Conservation (phyloP, 2,113 vertebrate genomes). For the Oncorhynchus mykiss region DNA sequence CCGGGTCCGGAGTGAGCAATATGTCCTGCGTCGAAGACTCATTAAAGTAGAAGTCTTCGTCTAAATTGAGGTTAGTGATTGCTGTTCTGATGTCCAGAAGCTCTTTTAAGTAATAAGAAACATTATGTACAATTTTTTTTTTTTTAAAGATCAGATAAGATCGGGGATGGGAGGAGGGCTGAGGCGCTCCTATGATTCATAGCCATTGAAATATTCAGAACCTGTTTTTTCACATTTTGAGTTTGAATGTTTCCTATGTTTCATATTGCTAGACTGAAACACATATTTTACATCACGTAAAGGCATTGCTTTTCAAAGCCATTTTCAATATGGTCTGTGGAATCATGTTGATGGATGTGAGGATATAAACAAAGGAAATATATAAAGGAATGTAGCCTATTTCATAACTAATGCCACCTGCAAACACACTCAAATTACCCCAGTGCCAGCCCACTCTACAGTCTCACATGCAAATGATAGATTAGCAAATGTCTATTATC, state of each 20-base stretch:
- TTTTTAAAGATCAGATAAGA: conserved; percentile 11
- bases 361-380: conserved; percentile 10
- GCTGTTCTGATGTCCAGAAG: too few relatives aligned
- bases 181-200: conserved; percentile 24
- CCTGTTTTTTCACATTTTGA: conserved; percentile 20
- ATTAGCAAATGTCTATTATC: conserved; percentile 17
- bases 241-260: conserved; percentile 6
- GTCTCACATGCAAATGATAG: conserved; percentile 31
- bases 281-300: not conserved
- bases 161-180: not conserved
- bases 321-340: not conserved
- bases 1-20: too few relatives aligned
- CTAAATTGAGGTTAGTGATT: too few relatives aligned
- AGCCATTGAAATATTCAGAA: conserved; percentile 10
- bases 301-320: conserved; percentile 7
- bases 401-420: not conserved
- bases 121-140: too few relatives aligned
- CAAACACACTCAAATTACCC: not conserved
- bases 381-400: not conserved
- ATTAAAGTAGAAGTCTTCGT: too few relatives aligned
- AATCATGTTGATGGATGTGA: not conserved
- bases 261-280: not conserved
- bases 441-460: not conserved
- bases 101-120: too few relatives aligned
- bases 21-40: too few relatives aligned